A percentile compares a stretch with the other conserved stretches of the same genome.
phyloP scores from a whole-genome alignment of 2,888 invertebrate genomes.

The Drosophila greeni region DNA sequence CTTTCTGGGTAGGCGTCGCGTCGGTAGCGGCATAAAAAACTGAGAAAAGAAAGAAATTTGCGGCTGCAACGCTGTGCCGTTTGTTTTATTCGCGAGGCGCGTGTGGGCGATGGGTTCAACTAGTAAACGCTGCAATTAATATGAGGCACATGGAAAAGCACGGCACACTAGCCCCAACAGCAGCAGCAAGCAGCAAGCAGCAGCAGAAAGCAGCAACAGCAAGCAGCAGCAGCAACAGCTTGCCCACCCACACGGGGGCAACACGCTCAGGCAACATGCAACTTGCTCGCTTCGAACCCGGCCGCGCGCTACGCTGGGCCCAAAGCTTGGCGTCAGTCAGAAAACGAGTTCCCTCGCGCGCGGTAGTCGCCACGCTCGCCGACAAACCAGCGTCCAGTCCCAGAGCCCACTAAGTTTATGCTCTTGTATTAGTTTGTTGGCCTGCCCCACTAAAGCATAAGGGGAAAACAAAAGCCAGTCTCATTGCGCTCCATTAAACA shows the following conservation, averaged over 20 bases:
- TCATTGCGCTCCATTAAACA: conserved; percentile 44
- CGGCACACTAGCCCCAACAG: conserved; percentile 6
- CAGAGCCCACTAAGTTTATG: conserved; percentile 4
- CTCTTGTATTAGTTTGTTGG: conserved; percentile 21
- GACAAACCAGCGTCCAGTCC: conserved; percentile 3
- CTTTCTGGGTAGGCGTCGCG: conserved; percentile 29
- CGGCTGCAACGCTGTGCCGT: conserved; percentile 22
- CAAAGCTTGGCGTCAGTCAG: conserved; percentile 46
- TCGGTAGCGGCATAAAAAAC: conserved; percentile 17
- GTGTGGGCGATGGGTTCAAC: conserved; percentile 18
- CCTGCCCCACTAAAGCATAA: conserved; percentile 18
- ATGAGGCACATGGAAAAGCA: conserved; percentile 46
- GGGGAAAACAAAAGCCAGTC: conserved; percentile 6
- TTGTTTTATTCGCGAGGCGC: conserved; percentile 23
- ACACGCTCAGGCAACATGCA: too few species aligned
- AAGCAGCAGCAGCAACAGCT: conserved; percentile 32
- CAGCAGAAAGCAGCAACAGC: conserved; percentile 12
- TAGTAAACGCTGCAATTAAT: conserved; percentile 60
- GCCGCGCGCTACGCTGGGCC: not conserved
- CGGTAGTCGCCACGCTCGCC: conserved; percentile 41
- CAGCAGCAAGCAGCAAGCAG: not conserved
- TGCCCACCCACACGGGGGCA: conserved; percentile 34
- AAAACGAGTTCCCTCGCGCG: conserved; percentile 61
- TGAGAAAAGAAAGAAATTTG: conserved; percentile 15
- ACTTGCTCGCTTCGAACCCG: conserved; percentile 51